Percentiles rank a stretch among this genome's conserved stretches.
Evolutionary conservation across 35 echinoderm and acorn worm species (phyloP).

Genomic region (Eucidaris tribuloides): DNA sequence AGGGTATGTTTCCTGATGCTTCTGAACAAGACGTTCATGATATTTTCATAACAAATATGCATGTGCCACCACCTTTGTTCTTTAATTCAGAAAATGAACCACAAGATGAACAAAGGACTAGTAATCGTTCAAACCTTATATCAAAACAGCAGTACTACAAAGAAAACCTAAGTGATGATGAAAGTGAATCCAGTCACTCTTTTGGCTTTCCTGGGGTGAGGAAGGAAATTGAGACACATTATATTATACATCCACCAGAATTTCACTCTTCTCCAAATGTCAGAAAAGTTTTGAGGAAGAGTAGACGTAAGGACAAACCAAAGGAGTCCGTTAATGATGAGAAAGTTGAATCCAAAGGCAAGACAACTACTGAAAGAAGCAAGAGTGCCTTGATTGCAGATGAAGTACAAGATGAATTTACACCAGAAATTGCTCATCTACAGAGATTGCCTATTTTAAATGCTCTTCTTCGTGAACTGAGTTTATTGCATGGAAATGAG

Average conservation of each 20-base stretch:
- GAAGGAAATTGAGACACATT: slow-evolving; percentile 35
- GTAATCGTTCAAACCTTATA: neutral
- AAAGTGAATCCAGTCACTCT: no score
- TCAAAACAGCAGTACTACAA: no score
- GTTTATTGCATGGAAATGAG: slow-evolving; percentile 45
- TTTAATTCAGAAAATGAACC: slow-evolving; percentile 61
- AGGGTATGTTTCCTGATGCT: no score
- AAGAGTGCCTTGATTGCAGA: neutral
- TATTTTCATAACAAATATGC: slow-evolving; percentile 57
- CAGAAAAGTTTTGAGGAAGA: slow-evolving; percentile 19
- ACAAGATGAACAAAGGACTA: neutral
- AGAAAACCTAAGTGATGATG: no score
- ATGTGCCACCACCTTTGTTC: slow-evolving; percentile 77
- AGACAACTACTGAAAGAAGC: neutral
- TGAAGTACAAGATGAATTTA: neutral
- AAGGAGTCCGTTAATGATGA: neutral
- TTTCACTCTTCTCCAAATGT: neutral
- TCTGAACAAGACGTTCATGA: slow-evolving; percentile 1
- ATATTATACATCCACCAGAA: slow-evolving; percentile 19
- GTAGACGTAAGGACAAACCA: neutral
- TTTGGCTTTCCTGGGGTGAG: neutral
- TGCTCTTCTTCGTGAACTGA: slow-evolving; percentile 65
- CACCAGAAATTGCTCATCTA: neutral
- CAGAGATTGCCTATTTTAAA: slow-evolving; percentile 61
- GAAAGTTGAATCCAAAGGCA: neutral